These are phyloP conservation scores for Labroides dimidiatus DNA, from an alignment of 2,797 vertebrate species.

Conservation along the genomic window DNA sequence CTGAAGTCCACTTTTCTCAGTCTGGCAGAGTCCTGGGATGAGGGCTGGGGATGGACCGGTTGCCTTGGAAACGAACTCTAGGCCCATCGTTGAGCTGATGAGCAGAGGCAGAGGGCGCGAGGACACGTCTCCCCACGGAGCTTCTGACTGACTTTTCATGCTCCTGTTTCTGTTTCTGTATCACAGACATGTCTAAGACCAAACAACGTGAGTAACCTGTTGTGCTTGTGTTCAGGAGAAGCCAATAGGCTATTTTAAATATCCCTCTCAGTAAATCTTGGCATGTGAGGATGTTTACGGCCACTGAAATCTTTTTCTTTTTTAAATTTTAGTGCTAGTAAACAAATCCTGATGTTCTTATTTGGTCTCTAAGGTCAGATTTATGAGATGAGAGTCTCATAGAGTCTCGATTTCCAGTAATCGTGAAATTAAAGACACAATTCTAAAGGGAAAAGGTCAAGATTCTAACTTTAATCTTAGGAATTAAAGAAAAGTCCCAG, in stretches of 20 bases:
- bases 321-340: no score
- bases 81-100: conserved; percentile 45
- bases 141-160: conserved; percentile 46
- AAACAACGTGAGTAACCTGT: conserved; percentile 67
- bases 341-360: no score
- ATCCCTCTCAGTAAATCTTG: background rate
- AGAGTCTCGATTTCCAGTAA: no score
- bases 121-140: conserved; percentile 15
- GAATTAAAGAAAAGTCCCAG: no score
- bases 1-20: conserved; percentile 32
- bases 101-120: conserved; percentile 21
- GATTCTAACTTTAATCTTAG: no score
- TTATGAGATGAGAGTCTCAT: no score
- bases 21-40: conserved; percentile 14
- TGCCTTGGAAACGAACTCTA: conserved; percentile 59
- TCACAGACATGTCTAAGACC: conserved; percentile 68
- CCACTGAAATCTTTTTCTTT: no score
- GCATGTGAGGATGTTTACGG: no score
- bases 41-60: conserved; percentile 52
- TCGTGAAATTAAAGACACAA: no score
- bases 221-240: background rate
- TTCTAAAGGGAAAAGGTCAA: no score
- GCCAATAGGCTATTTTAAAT: background rate
- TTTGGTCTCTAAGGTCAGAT: no score
- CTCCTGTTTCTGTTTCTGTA: conserved; percentile 41